Base-by-base conservation (phyloP, 2,797 vertebrate species). In the Acanthornis magna region DNA sequence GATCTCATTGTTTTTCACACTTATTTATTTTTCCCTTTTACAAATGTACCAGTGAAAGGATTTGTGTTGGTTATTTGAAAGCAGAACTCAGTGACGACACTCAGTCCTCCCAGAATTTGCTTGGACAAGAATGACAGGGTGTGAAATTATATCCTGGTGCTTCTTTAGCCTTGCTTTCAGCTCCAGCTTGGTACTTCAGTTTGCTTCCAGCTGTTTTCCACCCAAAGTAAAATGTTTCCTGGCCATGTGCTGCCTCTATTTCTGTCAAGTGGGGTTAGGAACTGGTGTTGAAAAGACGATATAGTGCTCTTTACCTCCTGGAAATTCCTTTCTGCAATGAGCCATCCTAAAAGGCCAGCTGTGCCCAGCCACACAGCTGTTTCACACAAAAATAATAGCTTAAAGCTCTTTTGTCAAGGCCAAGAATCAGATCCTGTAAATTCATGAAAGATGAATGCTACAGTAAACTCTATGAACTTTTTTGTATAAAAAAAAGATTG, bases 131-230 rank as follows among this genome's bases (percentile, higher is more conserved):
- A 23, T 55, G 62, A 90, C 73, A 83, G 43, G 40, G 26, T 72
- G 54, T 34, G 30, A 88, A 93, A 91, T 91, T 55, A 27, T 48
- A 80, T 72, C 65, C 60, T 50, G 40, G 29, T 91, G 43, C 54
- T 89, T 80, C 68, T 89, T 77, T 54, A 85, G 65, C 51, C 22
- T 13, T 70, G 13, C 38, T 23, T 87, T 62, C 42, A 78, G 73
- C 47, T 80, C 58, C 23, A 38, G 4, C 72, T 85, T 65, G 22
- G 14, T 84, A 7, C 32, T 90, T 48, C 26, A 53, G 26, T 91
- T 95, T 81, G 42, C 87, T 94, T 76, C 88, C 61, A 72, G 93
- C 66, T 91, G 36, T 93, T 90, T 86, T 82, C 48, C 32, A 48
- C 79, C 53, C 45, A 51, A 74, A 75, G 45, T 54, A 68, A 57